Evolutionary conservation across 2,888 invertebrate genomes (phyloP).

Genomic region (Pelosia muscerda): DNA sequence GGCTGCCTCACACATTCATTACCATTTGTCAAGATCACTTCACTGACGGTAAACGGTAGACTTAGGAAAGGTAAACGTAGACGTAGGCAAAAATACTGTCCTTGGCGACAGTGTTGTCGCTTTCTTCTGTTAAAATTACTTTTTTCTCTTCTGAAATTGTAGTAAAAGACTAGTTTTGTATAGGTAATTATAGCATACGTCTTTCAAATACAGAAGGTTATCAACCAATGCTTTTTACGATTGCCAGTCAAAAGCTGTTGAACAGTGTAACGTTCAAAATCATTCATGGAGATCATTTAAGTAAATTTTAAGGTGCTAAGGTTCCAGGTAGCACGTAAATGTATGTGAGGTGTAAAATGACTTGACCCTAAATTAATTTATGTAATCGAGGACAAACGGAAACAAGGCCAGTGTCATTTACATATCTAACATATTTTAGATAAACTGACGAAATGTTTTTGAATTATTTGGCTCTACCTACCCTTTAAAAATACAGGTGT

Average conservation of each 20-base stretch:
- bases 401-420: slow-evolving; percentile 67
- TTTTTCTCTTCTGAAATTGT: neutral
- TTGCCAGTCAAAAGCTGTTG: slow-evolving; percentile 31
- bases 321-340: slow-evolving; percentile 40
- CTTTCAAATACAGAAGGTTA: slow-evolving; percentile 26
- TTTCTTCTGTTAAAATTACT: too few species aligned
- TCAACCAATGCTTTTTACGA: slow-evolving; percentile 28
- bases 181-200: neutral
- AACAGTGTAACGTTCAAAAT: slow-evolving; percentile 13
- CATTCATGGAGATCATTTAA: slow-evolving; percentile 44
- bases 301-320: slow-evolving; percentile 47
- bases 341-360: slow-evolving; percentile 56
- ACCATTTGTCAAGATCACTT: slow-evolving; percentile 1
- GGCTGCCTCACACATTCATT: neutral
- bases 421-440: slow-evolving; percentile 51
- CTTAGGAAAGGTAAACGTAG: too few species aligned
- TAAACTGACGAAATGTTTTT: slow-evolving; percentile 21
- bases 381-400: slow-evolving; percentile 42
- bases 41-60: too few species aligned
- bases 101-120: neutral
- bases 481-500: neutral
- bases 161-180: neutral
- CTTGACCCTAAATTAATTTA: slow-evolving; percentile 50
- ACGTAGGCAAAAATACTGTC: neutral
- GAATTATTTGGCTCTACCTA: neutral